Conservation (phyloP, 2,797 vertebrate species). For the Acanthopagrus latus region DNA sequence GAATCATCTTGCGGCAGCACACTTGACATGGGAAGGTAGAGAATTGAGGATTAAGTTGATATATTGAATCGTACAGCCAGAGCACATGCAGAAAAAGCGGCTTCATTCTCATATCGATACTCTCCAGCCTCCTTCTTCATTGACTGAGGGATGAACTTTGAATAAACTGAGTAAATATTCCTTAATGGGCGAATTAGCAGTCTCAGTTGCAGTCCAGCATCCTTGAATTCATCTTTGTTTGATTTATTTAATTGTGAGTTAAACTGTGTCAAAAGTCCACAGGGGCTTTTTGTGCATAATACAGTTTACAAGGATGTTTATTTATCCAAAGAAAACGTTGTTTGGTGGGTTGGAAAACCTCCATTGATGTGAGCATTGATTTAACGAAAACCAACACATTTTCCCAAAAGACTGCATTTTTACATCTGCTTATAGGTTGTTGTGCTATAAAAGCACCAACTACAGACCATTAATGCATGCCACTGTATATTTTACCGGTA, state of each 20-base stretch:
- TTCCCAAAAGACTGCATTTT: not conserved
- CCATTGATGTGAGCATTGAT: constrained; percentile 10
- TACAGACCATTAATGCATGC: not conserved
- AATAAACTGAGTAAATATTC: constrained; percentile 59
- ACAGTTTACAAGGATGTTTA: constrained; percentile 24
- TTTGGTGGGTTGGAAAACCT: constrained; percentile 24
- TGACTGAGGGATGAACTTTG: constrained; percentile 69
- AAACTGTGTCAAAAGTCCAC: constrained; percentile 51
- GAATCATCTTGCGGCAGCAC: constrained; percentile 62
- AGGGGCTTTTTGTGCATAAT: constrained; percentile 33
- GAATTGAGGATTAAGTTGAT: constrained; percentile 68
- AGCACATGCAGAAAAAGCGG: constrained; percentile 43
- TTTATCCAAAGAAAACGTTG: constrained; percentile 11
- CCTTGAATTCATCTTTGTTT: constrained; percentile 51
- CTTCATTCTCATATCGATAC: constrained; percentile 57
- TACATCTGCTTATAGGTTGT: not conserved
- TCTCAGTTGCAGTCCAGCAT: constrained; percentile 39
- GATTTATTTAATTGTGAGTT: constrained; percentile 62
- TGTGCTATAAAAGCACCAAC: not conserved
- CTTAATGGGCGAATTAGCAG: constrained; percentile 64
- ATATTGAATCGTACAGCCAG: constrained; percentile 66
- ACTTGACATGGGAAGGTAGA: constrained; percentile 69
- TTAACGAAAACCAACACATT: constrained; percentile 13
- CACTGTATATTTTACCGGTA: not conserved
- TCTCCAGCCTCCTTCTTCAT: constrained; percentile 40